A percentile compares a stretch with the other conserved stretches of the same genome.
Conservation (phyloP, 1,140 invertebrate species). For the Meloidogyne chitwoodi region DNA sequence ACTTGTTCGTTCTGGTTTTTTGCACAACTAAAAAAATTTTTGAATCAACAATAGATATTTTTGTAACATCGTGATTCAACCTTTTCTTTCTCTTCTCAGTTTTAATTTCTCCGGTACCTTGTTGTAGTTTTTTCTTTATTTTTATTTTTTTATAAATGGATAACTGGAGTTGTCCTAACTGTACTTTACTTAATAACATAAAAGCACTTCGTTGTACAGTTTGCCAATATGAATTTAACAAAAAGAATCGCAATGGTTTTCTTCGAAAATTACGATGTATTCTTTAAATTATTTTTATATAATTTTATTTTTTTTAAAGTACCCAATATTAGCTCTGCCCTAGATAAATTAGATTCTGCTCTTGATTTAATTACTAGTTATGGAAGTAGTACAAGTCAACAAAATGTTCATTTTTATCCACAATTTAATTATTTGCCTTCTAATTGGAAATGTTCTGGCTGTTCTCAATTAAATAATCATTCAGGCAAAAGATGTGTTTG, state of each 20-base stretch:
- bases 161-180: slow-evolving; percentile 32
- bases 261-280: slow-evolving; percentile 20
- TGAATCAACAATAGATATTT: too few relatives aligned
- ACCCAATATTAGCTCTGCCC: slow-evolving; percentile 11
- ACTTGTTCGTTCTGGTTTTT: too few relatives aligned
- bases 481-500: slow-evolving; percentile 17
- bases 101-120: too few relatives aligned
- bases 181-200: slow-evolving; percentile 30
- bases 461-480: slow-evolving; percentile 19
- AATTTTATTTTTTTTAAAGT: slow-evolving; percentile 14
- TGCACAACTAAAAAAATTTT: too few relatives aligned
- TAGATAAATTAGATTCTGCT: slow-evolving; percentile 30
- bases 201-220: not conserved
- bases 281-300: slow-evolving; percentile 5
- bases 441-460: slow-evolving; percentile 21
- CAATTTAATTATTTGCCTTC: not conserved
- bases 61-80: too few relatives aligned
- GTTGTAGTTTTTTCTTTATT: too few relatives aligned
- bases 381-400: not conserved
- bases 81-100: too few relatives aligned
- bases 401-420: slow-evolving; percentile 16
- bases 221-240: slow-evolving; percentile 14
- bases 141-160: too few relatives aligned
- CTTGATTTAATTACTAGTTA: slow-evolving; percentile 20
- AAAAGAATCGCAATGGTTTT: slow-evolving; percentile 15